These are phyloP conservation scores for Miichthys miiuy DNA, from an alignment of 2,797 vertebrate genomes.

Conservation along the genomic window DNA sequence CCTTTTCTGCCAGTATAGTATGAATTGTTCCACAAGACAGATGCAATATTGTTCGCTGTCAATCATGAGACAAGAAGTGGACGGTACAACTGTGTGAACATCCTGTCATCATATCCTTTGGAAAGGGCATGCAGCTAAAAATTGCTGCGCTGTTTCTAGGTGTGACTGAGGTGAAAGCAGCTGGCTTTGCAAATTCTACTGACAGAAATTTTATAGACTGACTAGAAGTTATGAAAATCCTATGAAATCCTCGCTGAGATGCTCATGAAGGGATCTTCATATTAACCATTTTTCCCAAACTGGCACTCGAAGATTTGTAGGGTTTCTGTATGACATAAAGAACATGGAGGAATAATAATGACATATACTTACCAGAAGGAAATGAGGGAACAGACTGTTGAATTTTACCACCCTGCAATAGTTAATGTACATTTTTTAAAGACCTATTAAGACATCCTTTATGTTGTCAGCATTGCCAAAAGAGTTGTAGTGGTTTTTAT, in stretches of 20 bases:
- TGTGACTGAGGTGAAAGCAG: background rate
- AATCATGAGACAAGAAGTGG: background rate
- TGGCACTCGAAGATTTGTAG: background rate
- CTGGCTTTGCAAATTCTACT: background rate
- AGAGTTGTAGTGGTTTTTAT: background rate
- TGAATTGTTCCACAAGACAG: background rate
- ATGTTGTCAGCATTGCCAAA: background rate
- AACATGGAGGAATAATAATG: background rate
- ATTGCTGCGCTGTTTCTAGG: background rate
- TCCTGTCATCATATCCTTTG: background rate
- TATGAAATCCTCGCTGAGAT: background rate
- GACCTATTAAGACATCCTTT: background rate
- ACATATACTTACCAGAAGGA: background rate
- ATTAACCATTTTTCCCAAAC: background rate
- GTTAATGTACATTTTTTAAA: constrained; percentile 1
- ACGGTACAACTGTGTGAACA: background rate
- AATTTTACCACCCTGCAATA: background rate
- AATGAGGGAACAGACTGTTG: background rate
- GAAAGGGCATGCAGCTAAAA: background rate
- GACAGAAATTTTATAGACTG: background rate
- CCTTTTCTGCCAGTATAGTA: background rate
- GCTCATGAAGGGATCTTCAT: background rate
- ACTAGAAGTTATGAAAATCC: background rate
- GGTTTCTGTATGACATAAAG: background rate
- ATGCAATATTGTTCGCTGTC: background rate